Base-by-base conservation (phyloP, 1,140 invertebrate species). In the Gryon sp. region DNA sequence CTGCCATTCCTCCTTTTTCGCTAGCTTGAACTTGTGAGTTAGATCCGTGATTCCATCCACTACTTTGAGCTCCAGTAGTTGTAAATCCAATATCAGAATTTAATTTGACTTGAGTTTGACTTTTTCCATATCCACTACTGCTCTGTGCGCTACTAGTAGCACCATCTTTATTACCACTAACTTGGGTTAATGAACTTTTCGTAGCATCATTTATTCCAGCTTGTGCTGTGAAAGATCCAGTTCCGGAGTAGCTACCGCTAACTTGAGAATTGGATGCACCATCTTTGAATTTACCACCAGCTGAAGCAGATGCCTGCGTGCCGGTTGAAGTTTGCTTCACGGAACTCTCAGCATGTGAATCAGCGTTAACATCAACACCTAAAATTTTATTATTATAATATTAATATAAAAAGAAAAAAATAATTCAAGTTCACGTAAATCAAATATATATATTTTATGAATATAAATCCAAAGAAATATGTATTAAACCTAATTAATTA, bases 201-300 rank as follows among this genome's bases (percentile, higher is more conserved):
- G 92, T 92, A 15, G 89, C 90, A 55, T 95, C 95, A 28, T 91
- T 93, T 3, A 93, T 94, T 85, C 94, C 93, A 20, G 95, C 94
- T 85, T 94, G 94, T 8, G 94, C 95, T 63, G 93, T 93, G 81
- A 95, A 96, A 4, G 93, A 92, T 30, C 94, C 94, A 41, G 90
- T 90, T 4, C 93, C 93, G 12, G 90, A 92, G 81, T 95, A 95
- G 0, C 91, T 92, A 12, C 95, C 95, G 19, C 92, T 93, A 1
- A 96, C 94, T 88, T 95, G 93, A 2, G 94, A 93, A 82, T 95
- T 93, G 0, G 94, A 92, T 8, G 91, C 91, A 15, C 93, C 94
- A 66, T 92, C 91, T 16, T 91, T 91, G 75, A 91, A 93, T 78
- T 90, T 92, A 15, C 94, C 95, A 84, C 94, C 92, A 15, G 95